Evolutionary conservation across 2,113 vertebrate genomes (phyloP), one percentile per base, ranked within the genome.

Genomic region (Monarcha castaneiventris): DNA sequence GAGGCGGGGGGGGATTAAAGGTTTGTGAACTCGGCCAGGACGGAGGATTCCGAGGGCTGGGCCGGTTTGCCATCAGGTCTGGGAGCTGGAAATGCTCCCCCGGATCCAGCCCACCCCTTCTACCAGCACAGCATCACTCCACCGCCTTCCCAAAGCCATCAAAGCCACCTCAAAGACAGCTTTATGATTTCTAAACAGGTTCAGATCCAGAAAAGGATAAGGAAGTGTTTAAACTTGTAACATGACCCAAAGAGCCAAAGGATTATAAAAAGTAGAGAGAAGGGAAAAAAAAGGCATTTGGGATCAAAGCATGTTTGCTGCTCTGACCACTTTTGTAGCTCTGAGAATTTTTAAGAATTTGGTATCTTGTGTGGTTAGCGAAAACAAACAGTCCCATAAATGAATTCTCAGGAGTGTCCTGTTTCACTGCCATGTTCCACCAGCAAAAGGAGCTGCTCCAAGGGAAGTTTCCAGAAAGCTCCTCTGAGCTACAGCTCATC

Each of bases 1-100:
- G n/a, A n/a, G n/a, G n/a, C 0, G 6, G 6, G 64, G 27, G 41
- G 52, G 37, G 49, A 10, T 25, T 11, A 22, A 17, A 56, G 13
- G n/a, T 73, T 54, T 10, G 10, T 2, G 66, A 63, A 52, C 22
- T 43, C 5, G 6, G 35, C 32, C 1, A 1, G 16, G 43, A 51
- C 9, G 4, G 11, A 30, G 4, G 56, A 5, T 37, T 46, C 13
- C 0, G 0, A 8, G 56, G 59, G 25, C 54, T 61, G 48, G 5
- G 18, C 22, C 71, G 46, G 16, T 10, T 1, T 23, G 5, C 32
- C 25, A 5, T 1, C 62, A 3, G 33, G 4, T 72, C 9, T 21
- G 56, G 49, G 75, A 52, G 67, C 55, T 94, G 74, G 73, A 35
- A 58, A 78, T 1, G 13, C 54, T 62, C 25, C 74, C 68, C 71